Evolutionary conservation across 2,888 invertebrate species (phyloP).

Genomic region (Eilema depressum): DNA sequence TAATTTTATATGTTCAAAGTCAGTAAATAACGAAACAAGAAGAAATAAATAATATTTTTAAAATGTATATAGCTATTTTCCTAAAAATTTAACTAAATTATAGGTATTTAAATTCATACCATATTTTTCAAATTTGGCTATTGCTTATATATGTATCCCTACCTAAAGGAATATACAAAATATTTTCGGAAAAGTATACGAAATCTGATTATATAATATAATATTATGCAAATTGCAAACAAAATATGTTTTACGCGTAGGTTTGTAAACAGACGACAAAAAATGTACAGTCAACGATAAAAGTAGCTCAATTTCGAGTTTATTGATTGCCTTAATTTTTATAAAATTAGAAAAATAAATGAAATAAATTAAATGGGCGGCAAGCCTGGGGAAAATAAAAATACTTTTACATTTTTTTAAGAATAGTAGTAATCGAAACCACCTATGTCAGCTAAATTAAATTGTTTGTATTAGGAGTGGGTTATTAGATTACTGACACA

Average conservation of each 20-base stretch:
- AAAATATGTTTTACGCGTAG: neutral
- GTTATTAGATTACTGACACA: too few relatives aligned
- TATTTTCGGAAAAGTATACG: slow-evolving; percentile 1
- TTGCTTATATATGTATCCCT: neutral
- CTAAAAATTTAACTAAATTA: neutral
- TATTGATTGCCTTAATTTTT: neutral
- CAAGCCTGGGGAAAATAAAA: too few relatives aligned
- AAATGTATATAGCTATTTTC: neutral
- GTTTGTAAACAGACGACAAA: neutral
- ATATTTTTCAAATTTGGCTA: neutral
- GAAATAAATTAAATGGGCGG: too few relatives aligned
- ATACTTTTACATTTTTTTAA: too few relatives aligned
- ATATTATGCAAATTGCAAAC: neutral
- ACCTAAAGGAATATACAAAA: neutral
- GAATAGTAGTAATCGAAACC: too few relatives aligned
- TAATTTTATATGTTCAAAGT: neutral
- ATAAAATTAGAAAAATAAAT: neutral
- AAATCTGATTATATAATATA: neutral
- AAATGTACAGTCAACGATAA: neutral
- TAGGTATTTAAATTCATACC: neutral
- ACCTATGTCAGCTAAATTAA: too few relatives aligned
- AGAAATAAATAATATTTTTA: neutral
- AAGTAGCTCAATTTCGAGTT: neutral
- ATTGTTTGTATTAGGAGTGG: too few relatives aligned
- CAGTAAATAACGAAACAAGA: too few relatives aligned